Conservation (phyloP, 2,797 vertebrate genomes). For the Bradypodion pumilum region DNA sequence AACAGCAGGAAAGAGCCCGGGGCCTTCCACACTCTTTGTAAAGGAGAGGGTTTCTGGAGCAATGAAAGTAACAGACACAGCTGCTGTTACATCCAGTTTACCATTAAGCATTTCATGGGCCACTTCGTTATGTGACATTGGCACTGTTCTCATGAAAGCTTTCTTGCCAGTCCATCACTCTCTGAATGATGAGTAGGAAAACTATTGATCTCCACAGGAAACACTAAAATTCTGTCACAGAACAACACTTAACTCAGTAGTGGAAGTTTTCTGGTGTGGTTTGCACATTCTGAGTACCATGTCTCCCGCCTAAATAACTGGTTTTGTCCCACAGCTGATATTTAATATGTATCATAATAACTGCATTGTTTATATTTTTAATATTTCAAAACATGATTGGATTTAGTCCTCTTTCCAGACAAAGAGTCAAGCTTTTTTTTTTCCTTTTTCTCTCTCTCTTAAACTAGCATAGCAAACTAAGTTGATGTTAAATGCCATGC, state of each 20-base stretch:
- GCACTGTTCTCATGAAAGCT: constrained; percentile 45
- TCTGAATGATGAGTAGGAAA: constrained; percentile 40
- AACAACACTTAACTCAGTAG: constrained; percentile 55
- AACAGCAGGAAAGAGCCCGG: constrained; percentile 34
- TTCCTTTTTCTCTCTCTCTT: too few relatives aligned
- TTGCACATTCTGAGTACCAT: constrained; percentile 57
- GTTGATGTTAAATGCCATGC: constrained; percentile 65
- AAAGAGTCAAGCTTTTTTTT: constrained; percentile 53
- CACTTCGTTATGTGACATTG: constrained; percentile 27
- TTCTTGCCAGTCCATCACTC: constrained; percentile 36
- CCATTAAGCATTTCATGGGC: constrained; percentile 33
- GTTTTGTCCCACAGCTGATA: constrained; percentile 54
- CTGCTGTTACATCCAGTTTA: constrained; percentile 40
- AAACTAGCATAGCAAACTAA: constrained; percentile 67
- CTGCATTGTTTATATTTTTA: constrained; percentile 59
- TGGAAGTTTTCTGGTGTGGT: constrained; percentile 63
- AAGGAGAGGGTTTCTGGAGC: constrained; percentile 20
- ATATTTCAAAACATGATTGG: constrained; percentile 58
- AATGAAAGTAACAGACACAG: constrained; percentile 25
- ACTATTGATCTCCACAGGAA: constrained; percentile 43
- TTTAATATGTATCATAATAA: constrained; percentile 59
- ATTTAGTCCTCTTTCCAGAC: constrained; percentile 62
- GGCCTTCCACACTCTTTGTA: constrained; percentile 12
- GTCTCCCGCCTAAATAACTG: constrained; percentile 60
- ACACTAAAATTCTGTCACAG: constrained; percentile 40